phyloP scores from a whole-genome alignment of 2,797 vertebrate species.

The Linurgus olivaceus region DNA sequence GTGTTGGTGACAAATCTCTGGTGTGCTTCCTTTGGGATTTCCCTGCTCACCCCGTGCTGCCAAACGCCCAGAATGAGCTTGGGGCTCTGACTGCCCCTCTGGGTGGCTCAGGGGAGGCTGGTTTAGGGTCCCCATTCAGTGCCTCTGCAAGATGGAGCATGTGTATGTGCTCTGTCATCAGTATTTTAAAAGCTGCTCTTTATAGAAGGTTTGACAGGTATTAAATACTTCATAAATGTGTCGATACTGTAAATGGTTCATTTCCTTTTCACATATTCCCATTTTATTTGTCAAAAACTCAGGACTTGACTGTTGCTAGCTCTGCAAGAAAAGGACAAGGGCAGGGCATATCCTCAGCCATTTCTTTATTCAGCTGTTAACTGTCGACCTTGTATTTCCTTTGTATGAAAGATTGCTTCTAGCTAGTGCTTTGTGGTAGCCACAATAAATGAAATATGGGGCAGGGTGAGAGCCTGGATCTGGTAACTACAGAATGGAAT shows the following conservation, averaged over 20 bases:
- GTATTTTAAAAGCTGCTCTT: background rate
- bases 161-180: background rate
- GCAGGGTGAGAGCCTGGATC: background rate
- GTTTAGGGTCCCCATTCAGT: background rate
- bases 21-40: background rate
- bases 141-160: background rate
- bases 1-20: background rate
- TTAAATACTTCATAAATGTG: conserved; percentile 12
- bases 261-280: background rate
- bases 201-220: background rate
- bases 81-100: background rate
- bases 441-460: background rate
- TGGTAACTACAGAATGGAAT: background rate
- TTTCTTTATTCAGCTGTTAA: background rate
- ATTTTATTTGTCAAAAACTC: background rate
- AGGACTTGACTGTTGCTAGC: background rate
- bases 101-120: background rate
- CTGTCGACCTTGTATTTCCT: background rate
- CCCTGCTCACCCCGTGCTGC: background rate
- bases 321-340: background rate
- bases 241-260: background rate
- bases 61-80: accelerated
- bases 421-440: background rate
- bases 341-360: background rate
- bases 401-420: background rate